Evolutionary conservation across 2,797 vertebrate species (phyloP).

Genomic region (Coccyzus lansbergi): DNA sequence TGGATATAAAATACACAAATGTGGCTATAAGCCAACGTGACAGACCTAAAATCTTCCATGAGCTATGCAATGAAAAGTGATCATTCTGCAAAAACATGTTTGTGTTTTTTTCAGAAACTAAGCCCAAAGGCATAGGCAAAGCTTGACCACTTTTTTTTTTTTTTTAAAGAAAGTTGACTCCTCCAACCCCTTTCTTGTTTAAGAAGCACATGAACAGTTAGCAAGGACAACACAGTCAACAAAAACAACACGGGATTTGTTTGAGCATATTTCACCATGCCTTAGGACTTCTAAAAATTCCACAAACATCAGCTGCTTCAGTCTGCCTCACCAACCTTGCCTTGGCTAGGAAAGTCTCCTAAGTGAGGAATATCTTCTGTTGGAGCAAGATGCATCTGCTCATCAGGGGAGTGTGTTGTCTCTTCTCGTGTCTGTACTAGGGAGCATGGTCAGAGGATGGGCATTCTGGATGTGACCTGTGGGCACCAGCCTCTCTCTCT

Average conservation of each 20-base stretch:
- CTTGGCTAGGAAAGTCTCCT: not conserved
- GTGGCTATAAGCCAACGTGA: not conserved
- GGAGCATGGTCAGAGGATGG: not conserved
- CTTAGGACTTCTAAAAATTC: not conserved
- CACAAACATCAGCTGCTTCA: not conserved
- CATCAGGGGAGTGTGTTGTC: fast-evolving
- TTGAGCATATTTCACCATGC: not conserved
- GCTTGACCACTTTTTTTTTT: not conserved
- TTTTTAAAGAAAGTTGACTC: not conserved
- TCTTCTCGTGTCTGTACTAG: not conserved
- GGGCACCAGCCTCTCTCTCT: too few species aligned
- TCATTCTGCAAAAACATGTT: not conserved
- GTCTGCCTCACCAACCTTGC: not conserved
- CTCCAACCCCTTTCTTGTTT: not conserved
- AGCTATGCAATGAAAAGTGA: not conserved
- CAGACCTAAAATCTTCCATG: not conserved
- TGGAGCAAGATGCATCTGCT: not conserved
- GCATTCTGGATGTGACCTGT: too few species aligned
- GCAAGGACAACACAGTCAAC: not conserved
- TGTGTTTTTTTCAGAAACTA: not conserved
- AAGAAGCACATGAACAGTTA: not conserved
- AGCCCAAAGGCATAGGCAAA: not conserved
- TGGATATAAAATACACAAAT: not conserved
- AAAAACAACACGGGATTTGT: not conserved
- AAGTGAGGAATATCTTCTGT: not conserved